Evolutionary conservation across 2,888 invertebrate species (phyloP).

Genomic region (Bimastos eiseni): DNA sequence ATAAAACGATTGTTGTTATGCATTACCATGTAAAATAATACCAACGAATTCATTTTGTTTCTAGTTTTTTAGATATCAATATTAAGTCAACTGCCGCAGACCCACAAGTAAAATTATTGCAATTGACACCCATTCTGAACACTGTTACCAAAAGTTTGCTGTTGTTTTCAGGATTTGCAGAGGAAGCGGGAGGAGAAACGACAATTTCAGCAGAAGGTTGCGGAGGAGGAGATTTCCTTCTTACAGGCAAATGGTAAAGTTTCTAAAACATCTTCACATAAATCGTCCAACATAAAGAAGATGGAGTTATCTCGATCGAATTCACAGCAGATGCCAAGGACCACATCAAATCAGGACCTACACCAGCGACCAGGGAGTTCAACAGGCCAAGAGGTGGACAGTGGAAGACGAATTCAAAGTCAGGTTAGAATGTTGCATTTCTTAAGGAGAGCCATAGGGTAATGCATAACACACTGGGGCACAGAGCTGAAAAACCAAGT

Average conservation of each 20-base stretch:
- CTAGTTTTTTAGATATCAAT: neutral
- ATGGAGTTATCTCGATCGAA: neutral
- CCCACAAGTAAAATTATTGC: neutral
- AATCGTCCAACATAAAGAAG: slow-evolving; percentile 40
- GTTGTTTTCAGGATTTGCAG: slow-evolving; percentile 53
- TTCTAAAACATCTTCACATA: slow-evolving; percentile 46
- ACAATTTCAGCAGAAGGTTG: slow-evolving; percentile 53
- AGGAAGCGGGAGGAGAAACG: slow-evolving; percentile 56
- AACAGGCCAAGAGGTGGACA: neutral
- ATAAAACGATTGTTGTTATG: neutral
- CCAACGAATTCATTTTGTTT: neutral
- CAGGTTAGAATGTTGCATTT: neutral
- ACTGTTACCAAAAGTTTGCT: neutral
- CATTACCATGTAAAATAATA: neutral
- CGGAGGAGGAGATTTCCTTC: slow-evolving; percentile 54
- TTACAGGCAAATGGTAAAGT: slow-evolving; percentile 56
- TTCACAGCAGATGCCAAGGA: neutral
- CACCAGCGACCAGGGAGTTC: neutral
- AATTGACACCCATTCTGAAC: neutral
- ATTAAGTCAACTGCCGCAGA: neutral
- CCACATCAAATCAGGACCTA: neutral
- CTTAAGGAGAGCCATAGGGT: no score
- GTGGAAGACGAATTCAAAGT: neutral
- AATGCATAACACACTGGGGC: no score
- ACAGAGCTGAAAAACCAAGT: no score